Conservation (phyloP, 2,888 invertebrate species). For the Microctonus hyperodae region DNA sequence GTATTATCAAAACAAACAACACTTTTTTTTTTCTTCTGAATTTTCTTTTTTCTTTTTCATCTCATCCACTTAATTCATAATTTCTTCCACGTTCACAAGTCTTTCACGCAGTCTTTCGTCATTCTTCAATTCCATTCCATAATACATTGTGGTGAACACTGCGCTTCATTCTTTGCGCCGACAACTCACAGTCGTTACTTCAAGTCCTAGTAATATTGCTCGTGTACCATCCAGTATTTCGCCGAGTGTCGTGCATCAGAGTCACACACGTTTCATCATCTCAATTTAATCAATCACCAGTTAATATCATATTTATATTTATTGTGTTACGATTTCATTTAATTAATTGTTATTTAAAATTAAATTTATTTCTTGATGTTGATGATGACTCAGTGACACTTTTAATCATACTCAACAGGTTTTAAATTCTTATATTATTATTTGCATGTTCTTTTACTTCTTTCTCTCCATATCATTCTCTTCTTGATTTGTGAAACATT, state of each 20-base stretch:
- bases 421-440: background rate
- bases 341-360: background rate
- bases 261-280: constrained; percentile 22
- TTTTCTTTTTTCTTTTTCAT: background rate
- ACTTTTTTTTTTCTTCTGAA: background rate
- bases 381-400: background rate
- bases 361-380: background rate
- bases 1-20: too few species aligned
- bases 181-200: background rate
- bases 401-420: background rate
- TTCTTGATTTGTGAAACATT: background rate
- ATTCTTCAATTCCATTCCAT: constrained; percentile 30
- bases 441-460: background rate
- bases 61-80: background rate
- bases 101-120: constrained; percentile 24
- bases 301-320: background rate
- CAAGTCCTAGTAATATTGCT: constrained; percentile 18
- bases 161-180: constrained; percentile 33
- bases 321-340: background rate
- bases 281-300: background rate
- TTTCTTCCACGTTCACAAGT: constrained; percentile 14
- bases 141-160: constrained; percentile 27
- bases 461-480: background rate
- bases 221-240: constrained; percentile 41
- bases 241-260: constrained; percentile 42